Evolutionary conservation across 2,113 vertebrate genomes (phyloP), one percentile per base, ranked within the genome.

Genomic region (Alligator sinensis): DNA sequence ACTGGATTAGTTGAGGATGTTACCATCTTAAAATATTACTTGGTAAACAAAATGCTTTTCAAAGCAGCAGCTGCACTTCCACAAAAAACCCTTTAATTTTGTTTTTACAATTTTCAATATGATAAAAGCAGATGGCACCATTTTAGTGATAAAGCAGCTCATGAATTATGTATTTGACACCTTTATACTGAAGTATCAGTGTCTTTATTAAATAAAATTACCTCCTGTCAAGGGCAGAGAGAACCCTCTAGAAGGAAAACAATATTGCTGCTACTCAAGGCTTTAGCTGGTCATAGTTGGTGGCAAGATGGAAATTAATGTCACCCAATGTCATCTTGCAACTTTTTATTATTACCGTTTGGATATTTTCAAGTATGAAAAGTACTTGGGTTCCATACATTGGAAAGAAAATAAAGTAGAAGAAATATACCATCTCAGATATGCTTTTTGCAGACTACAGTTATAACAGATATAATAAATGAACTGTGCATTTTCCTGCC

Each of bases 41-140:
- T 82, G 77, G 64, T 22, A 94, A 95, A 88, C 30, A 95, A 47
- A 85, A 94, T 93, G 89, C 70, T 94, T 92, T 95, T 91, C 95
- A 96, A 91, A 95, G 88, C 81, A 95, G 88, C 96, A 97, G 94
- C 90, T 97, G 96, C 87, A 87, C 59, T 93, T 84, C n/a, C 92
- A 93, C 90, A 93, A 86, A 88, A 94, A 47, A 47, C 85, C 63
- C 16, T 89, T 95, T 16, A 16, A 81, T 94, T 96, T 95, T 96
- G 82, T 78, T 86, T 78, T 94, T 63, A n/a, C 13, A 80, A 27
- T 91, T 95, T 90, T 79, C 64, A 84, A 11, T 62, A 47, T 84
- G 54, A 87, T 80, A 90, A 95, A 84, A 95, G 86, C 88, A 96
- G 87, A 77, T 87, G 89, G 82, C 86, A 87, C 80, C n/a, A 57